Conservation (phyloP, 2,888 invertebrate species). For the Megastigmus dorsalis region DNA sequence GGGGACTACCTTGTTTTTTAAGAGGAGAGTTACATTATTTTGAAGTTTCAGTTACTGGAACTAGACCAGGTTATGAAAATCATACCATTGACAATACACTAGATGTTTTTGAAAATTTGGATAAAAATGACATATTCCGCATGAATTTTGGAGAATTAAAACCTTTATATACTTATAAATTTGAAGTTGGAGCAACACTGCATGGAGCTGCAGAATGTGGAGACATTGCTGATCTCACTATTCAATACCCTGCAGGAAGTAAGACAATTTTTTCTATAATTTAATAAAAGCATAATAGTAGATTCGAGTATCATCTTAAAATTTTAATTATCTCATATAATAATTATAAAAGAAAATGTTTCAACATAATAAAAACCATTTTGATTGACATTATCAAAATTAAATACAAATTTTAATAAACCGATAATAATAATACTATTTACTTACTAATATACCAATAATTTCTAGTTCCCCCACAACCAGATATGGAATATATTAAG, state of each 20-base stretch:
- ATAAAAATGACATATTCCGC: constrained; percentile 56
- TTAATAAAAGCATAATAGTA: too few species aligned
- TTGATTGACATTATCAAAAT: background rate
- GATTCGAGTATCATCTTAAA: too few species aligned
- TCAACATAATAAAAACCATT: too few species aligned
- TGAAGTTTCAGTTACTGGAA: constrained; percentile 61
- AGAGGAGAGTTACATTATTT: constrained; percentile 65
- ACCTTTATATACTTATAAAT: constrained; percentile 64
- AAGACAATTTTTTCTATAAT: constrained; percentile 55
- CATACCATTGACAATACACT: constrained; percentile 43
- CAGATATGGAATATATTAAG: constrained; percentile 62
- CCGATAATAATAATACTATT: background rate
- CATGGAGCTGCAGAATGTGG: constrained; percentile 56
- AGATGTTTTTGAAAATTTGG: constrained; percentile 35
- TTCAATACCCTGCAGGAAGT: constrained; percentile 68
- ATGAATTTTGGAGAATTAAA: constrained; percentile 60
- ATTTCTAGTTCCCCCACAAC: constrained; percentile 68
- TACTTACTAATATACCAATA: too few species aligned
- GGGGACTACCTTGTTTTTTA: constrained; percentile 65
- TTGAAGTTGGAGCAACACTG: constrained; percentile 63
- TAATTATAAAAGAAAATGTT: background rate
- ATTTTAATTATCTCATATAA: background rate
- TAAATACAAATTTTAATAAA: background rate
- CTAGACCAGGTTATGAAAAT: constrained; percentile 46
- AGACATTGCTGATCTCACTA: constrained; percentile 33